Percentiles rank a stretch among this genome's conserved stretches.
These are phyloP conservation scores for Polydrusus pterygomalis DNA, from an alignment of 2,888 invertebrate species.

Conservation along the genomic window DNA sequence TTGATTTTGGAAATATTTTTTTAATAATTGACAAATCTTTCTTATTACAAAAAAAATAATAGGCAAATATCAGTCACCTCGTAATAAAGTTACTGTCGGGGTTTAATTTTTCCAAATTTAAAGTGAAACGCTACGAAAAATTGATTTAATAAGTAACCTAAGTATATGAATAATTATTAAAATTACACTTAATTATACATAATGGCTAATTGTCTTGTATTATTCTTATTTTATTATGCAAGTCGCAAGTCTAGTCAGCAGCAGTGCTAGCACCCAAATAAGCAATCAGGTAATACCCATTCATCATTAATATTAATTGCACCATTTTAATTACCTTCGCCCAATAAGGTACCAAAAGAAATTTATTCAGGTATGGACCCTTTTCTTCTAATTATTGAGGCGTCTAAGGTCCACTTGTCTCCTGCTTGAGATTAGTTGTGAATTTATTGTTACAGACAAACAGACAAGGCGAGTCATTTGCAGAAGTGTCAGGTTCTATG, in stretches of 20 bases:
- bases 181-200: too few relatives aligned
- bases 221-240: too few relatives aligned
- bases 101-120: too few relatives aligned
- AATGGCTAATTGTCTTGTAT: too few relatives aligned
- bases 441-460: conserved; percentile 77
- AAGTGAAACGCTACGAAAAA: too few relatives aligned
- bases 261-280: not conserved
- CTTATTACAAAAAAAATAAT: too few relatives aligned
- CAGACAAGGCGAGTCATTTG: conserved; percentile 87
- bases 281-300: not conserved
- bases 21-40: too few relatives aligned
- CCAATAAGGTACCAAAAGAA: not conserved
- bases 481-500: conserved; percentile 87
- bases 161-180: too few relatives aligned
- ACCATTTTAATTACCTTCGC: not conserved
- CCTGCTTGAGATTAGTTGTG: conserved; percentile 29
- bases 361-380: conserved; percentile 12
- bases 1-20: not conserved
- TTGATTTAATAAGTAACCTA: too few relatives aligned
- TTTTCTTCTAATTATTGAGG: not conserved
- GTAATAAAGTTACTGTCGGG: too few relatives aligned
- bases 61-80: too few relatives aligned
- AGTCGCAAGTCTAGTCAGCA: too few relatives aligned
- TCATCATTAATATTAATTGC: not conserved
- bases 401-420: not conserved